Base-by-base conservation (phyloP, 2,888 invertebrate species). In the Heliconius hortense region DNA sequence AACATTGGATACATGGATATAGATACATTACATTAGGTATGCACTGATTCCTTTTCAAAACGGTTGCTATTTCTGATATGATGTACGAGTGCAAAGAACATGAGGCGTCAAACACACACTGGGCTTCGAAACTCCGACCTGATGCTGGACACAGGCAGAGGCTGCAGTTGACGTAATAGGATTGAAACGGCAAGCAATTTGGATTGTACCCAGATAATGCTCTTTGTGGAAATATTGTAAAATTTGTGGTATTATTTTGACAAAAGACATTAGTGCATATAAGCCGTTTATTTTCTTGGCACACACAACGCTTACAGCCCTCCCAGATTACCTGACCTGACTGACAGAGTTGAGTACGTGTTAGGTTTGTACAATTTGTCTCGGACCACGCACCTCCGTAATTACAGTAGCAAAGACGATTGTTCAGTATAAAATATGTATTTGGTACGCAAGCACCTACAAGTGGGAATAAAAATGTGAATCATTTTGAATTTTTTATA, bases 21-120 rank as follows among this genome's bases (percentile, higher is more conserved):
- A 92, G 76, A 70, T 93, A 92, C 86, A 91, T 89, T 0, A 92
- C 91, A 74, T 90, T 90, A 2, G 93, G 92, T 75, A 93, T 87
- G 71, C 93, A 93, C 7, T 84, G 86, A 24, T 85, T 86, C 21
- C 84, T 82, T n/a, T 83, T 81, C 0, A 82, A 76, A 18, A 74
- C 35, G 7, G 71, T 72, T 24, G 76, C 39, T 18, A 83, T 75
- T 67, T 82, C 80, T 18, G 39, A 43, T 39, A 74, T 79, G 48
- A 73, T 48, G 10, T 81, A 79, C 4, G 81, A 77, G 76, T 86
- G 80, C 5, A 84, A 77, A 1, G 84, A 80, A 69, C 93, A 93
- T 1, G 91, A 90, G 0, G 84, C 80, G 67, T 92, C 90, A 39
- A 81, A 80, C 8, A 89, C 88, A 78, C 95, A 95, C 0, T 86